These are phyloP conservation scores for Cheirogaleus medius DNA, from an alignment of 2,113 vertebrate species.

Conservation along the genomic window DNA sequence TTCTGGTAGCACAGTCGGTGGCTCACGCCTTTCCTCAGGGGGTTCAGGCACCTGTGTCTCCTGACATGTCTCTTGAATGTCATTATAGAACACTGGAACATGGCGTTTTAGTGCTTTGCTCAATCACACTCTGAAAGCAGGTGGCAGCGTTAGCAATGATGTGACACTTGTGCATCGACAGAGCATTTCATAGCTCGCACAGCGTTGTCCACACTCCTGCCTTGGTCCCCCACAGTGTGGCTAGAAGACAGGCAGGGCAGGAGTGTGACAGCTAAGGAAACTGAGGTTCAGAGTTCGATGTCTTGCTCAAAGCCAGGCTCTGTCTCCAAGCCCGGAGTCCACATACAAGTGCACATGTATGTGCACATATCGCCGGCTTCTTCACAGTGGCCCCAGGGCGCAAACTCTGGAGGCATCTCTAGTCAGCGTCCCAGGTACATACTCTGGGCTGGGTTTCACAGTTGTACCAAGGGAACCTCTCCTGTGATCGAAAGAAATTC, in stretches of 20 bases:
- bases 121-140: background rate
- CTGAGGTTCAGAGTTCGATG: background rate
- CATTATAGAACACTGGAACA: background rate
- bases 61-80: background rate
- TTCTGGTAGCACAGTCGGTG: too few species aligned
- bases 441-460: background rate
- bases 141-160: too few species aligned
- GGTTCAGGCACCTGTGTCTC: background rate
- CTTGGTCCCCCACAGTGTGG: accelerated
- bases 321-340: background rate
- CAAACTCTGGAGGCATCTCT: accelerated
- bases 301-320: background rate
- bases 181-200: too few species aligned
- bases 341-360: too few species aligned
- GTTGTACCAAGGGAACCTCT: background rate
- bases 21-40: too few species aligned
- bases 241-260: background rate
- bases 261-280: background rate
- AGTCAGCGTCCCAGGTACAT: too few species aligned
- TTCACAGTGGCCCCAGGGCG: background rate
- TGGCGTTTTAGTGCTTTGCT: too few species aligned
- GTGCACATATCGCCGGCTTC: background rate
- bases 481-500: background rate
- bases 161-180: too few species aligned
- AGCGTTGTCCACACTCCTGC: background rate